Base-by-base conservation (phyloP, 53 echinoderm and acorn worm species). In the Paracentrotus lividus region DNA sequence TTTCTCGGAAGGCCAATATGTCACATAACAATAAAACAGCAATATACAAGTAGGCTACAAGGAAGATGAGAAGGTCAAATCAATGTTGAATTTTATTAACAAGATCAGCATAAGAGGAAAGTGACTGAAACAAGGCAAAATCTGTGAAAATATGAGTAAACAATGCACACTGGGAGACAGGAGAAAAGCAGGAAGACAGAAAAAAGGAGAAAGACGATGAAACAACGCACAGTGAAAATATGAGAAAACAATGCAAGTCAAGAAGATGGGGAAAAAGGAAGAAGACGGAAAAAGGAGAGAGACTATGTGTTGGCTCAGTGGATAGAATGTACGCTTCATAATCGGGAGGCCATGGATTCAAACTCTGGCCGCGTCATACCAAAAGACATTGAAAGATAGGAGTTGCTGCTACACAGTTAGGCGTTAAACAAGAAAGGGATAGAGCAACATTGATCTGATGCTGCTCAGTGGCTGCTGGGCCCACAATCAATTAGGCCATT, bases 51-150 rank as follows among this genome's bases (percentile, higher is more conserved):
- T 36, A 72, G 40, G 5, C 3, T 59, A 59, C 4, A 7, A 64
- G 31, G 72, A 72, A 72, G 5, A 72, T 12, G 40, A 72, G 4
- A 72, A 38, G 36, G 72, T 20, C 72, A 72, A 36, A 72, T 72
- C 40, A 36, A 72, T 16, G 72, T 32, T 72, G 40, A 72, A 38
- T 5, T 72, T 38, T 18, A 40, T 18, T 38, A 72, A 72, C 72
- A 38, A 16, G 40, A 2, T 72, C 38, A 38, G 72, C 72, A 40
- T 36, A 72, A 72, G 72, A 36, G 36, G 14, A 38, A 72, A 72
- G 40, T 38, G 72, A 72, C 16, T 40, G 40, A 72, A 72, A 72
- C 72, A 72, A 64, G 64, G 64, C 64, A 64, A 64, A 64, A 27
- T 8, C 31, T 29, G 29, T 64, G 64, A 64, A 64, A 64, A 64